Base-by-base conservation (phyloP, 1,140 invertebrate species). In the Rhizoglyphus robini region DNA sequence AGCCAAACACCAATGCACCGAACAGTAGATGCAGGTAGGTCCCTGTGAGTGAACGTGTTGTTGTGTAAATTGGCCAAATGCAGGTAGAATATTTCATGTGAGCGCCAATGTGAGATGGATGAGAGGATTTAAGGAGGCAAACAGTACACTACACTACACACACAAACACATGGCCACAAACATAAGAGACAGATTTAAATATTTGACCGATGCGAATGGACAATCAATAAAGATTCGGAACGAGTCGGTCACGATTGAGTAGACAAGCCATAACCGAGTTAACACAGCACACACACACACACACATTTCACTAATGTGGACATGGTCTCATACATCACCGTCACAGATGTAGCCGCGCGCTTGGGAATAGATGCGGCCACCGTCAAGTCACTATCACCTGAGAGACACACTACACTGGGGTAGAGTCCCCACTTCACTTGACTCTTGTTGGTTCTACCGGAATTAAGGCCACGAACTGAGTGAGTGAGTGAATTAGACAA, bases 11-110 rank as follows among this genome's bases (percentile, higher is more conserved):
- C 8, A 32, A 54, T 20, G 23, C 23, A 25, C 23, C n/a, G 15
- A 54, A 54, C 23, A 15, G 51, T 54, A 5, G 23, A 54, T 54
- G 51, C 51, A 54, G 51, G 51, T 54, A 54, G 51, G 51, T 27
- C 23, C 23, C 15, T 54, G 51, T 25, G 51, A 5, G 51, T 54
- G 51, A 54, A 54, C 23, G 8, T 54, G 51, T 54, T 54, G 20
- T 5, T 54, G 51, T 54, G 8, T 20, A 54, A 54, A 54, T 54
- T 54, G 51, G 8, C 20, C 51, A 20, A 54, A 54, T 54, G 20
- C 8, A 54, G 51, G 51, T 54, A 54, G 51, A 54, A 54, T 54
- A 54, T 8, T 41, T 11, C 18, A n/a, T n/a, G n/a, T n/a, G n/a
- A n/a, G n/a, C n/a, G 18, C 36, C 36, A 18, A 41, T 11, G 18